Evolutionary conservation across 2,797 vertebrate genomes (phyloP).

Genomic region (Xenops minutus): DNA sequence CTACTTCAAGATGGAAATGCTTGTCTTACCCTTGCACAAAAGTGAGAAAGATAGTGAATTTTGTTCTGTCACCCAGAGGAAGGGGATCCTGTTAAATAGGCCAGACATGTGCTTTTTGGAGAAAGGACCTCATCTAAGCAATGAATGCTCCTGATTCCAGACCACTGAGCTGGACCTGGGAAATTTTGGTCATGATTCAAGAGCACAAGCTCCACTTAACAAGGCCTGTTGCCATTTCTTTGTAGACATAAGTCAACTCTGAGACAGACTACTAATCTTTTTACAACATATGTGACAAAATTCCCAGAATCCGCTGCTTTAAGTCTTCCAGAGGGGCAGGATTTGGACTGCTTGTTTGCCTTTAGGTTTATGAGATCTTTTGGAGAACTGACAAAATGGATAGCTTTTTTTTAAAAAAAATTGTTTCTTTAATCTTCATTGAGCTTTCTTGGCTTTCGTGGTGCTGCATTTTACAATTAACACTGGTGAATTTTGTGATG

Average conservation of each 20-base stretch:
- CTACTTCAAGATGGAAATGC: not conserved
- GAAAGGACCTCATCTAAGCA: not conserved
- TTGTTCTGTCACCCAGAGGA: not conserved
- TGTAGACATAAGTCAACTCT: not conserved
- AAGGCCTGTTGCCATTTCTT: not conserved
- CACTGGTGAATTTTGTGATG: not conserved
- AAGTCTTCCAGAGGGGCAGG: not conserved
- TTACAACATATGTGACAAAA: not conserved
- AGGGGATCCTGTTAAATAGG: not conserved
- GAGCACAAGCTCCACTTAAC: not conserved
- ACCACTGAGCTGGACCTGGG: not conserved
- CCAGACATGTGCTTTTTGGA: not conserved
- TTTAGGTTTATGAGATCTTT: not conserved
- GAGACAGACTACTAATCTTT: not conserved
- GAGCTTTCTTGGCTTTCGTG: not conserved
- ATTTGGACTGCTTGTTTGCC: not conserved
- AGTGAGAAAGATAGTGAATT: too few species aligned
- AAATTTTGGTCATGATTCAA: not conserved
- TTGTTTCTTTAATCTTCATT: not conserved
- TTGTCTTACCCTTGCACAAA: not conserved
- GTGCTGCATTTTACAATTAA: not conserved
- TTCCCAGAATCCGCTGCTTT: not conserved
- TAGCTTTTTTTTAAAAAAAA: not conserved
- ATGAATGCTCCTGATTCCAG: not conserved
- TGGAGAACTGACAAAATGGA: not conserved